Evolutionary conservation across 1,140 invertebrate genomes (phyloP).

Genomic region (Portunus trituberculatus): DNA sequence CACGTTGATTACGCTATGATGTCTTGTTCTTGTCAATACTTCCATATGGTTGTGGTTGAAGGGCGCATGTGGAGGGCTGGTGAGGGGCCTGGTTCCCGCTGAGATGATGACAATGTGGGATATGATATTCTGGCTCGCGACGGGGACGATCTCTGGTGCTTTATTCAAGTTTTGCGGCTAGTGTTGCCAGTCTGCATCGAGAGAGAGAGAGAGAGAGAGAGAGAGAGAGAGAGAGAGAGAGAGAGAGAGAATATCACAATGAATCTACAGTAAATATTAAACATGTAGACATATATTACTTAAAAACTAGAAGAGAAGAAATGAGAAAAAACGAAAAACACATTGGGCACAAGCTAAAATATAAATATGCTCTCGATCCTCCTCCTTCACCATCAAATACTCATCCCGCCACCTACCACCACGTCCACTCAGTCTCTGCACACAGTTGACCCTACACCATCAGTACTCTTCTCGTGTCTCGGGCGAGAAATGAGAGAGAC

Average conservation of each 20-base stretch:
- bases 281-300: too few species aligned
- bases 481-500: background rate
- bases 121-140: background rate
- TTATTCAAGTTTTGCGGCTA: background rate
- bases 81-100: background rate
- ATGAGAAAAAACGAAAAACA: too few species aligned
- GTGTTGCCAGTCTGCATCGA: background rate
- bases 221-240: too few species aligned
- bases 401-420: too few species aligned
- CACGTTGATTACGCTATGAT: conserved; percentile 27
- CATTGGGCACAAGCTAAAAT: too few species aligned
- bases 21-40: background rate
- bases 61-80: background rate
- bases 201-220: background rate
- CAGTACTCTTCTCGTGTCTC: background rate
- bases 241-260: too few species aligned
- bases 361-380: too few species aligned
- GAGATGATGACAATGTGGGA: background rate
- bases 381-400: too few species aligned
- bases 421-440: background rate
- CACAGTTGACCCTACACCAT: background rate
- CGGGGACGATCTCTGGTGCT: background rate
- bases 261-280: too few species aligned
- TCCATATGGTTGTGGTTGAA: background rate
- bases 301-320: too few species aligned